These are phyloP conservation scores for Patella vulgata DNA, from an alignment of 1,140 invertebrate species.

Conservation along the genomic window DNA sequence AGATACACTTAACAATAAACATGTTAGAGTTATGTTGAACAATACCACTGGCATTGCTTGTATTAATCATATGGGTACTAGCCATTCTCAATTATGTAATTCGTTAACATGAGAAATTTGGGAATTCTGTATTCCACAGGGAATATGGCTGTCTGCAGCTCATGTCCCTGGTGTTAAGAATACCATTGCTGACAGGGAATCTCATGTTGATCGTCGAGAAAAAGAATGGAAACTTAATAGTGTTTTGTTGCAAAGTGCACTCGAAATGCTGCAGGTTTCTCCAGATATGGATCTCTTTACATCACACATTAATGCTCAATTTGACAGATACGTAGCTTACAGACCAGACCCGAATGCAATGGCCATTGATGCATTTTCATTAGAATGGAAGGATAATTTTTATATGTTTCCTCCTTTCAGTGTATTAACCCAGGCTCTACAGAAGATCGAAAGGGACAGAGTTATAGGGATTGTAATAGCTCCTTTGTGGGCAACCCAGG, in stretches of 20 bases:
- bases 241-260: too few species aligned
- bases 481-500: too few species aligned
- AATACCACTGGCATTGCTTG: slow-evolving; percentile 16
- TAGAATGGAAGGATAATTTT: neutral
- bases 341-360: slow-evolving; percentile 1
- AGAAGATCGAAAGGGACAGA: neutral
- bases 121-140: slow-evolving; percentile 1
- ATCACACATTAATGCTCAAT: too few species aligned
- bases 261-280: too few species aligned
- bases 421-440: neutral
- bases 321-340: too few species aligned
- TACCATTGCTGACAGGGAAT: too few species aligned
- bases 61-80: slow-evolving; percentile 24
- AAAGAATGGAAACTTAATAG: too few species aligned
- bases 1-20: neutral
- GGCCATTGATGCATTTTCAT: slow-evolving; percentile 1
- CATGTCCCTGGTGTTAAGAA: too few species aligned
- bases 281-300: too few species aligned
- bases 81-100: slow-evolving; percentile 9
- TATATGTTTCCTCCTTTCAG: slow-evolving; percentile 12
- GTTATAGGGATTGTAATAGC: neutral
- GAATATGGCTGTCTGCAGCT: neutral
- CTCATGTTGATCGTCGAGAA: too few species aligned
- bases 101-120: slow-evolving; percentile 3
- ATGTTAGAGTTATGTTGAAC: slow-evolving; percentile 17